Conservation (phyloP, 1,140 invertebrate species). For the Maniola jurtina region DNA sequence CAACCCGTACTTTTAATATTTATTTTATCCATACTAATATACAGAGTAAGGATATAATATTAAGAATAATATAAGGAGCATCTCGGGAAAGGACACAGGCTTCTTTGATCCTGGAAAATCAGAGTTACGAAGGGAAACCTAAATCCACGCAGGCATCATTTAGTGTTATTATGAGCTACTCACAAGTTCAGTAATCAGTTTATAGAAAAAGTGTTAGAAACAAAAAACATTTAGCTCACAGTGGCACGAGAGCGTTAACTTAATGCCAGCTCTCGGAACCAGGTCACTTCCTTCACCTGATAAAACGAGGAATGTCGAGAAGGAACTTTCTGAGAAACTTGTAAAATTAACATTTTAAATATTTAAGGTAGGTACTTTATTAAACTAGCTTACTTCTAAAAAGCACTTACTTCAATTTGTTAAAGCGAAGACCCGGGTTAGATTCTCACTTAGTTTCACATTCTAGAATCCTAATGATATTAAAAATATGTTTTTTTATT, state of each 20-base stretch:
- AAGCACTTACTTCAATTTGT: neutral
- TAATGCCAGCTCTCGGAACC: constrained; percentile 14
- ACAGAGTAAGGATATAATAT: no score
- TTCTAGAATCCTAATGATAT: no score
- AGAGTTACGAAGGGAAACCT: no score
- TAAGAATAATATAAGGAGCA: no score
- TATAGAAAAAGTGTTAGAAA: neutral
- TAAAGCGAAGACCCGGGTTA: no score
- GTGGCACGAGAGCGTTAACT: constrained; percentile 19
- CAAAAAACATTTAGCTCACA: constrained; percentile 11
- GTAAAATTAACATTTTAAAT: neutral
- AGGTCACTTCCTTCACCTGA: constrained; percentile 15
- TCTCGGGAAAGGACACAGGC: no score
- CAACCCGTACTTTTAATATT: no score
- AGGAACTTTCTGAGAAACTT: neutral
- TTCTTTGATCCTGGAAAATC: no score
- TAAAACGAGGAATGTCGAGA: neutral
- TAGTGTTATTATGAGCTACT: neutral
- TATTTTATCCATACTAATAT: no score
- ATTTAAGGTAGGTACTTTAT: neutral
- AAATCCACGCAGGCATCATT: no score
- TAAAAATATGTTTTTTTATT: no score
- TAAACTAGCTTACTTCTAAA: neutral
- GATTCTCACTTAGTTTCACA: no score
- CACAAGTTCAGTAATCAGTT: neutral